Base-by-base conservation (phyloP, 37 sponge, comb jelly and placozoan species). In the Petrosia ficiformis region DNA sequence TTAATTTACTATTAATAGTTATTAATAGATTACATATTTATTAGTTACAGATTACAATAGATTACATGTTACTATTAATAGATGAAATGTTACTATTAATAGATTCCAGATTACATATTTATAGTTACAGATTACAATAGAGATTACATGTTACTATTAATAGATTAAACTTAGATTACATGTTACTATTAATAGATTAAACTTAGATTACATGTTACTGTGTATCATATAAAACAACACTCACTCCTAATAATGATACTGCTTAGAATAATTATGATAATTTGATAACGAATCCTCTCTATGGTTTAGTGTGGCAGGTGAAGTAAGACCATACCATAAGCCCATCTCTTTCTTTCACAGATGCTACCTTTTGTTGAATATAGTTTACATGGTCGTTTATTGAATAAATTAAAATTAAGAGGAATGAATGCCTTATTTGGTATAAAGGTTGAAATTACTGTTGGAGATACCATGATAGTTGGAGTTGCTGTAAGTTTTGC, bases 371-470 rank as follows among this genome's bases (percentile, higher is more conserved):
- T 90, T 56, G n/a, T 94, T 56, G 91, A 90, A 86, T 77, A 82
- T 78, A 57, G 67, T 25, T 40, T 94, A 1, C 87, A 90, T 65
- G 33, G 79, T 6, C 72, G 82, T 6, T 79, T 94, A 30, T 40
- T 94, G 42, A 82, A 79, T 78, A 90, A 90, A 73, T 56, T 94
- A 26, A 56, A 82, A 29, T 16, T 90, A 21, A 42, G 61, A 57
- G 81, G 84, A 22, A 94, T 94, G 94, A 94, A 94, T 60, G 81
- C 80, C 30, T 68, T 93, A 40, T 86, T 86, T 42, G 77, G 73
- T 1, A 41, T 90, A 43, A 77, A 76, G 42, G 58, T 82, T 0
- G 74, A 82, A 58, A 54, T 85, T 11, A 54, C 84, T 37, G 38
- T 93, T 25, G 91, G 94, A 4, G 94, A 93, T 35, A 86, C 80